Evolutionary conservation across 2,888 invertebrate genomes (phyloP).

Genomic region (Sinelater perroti): DNA sequence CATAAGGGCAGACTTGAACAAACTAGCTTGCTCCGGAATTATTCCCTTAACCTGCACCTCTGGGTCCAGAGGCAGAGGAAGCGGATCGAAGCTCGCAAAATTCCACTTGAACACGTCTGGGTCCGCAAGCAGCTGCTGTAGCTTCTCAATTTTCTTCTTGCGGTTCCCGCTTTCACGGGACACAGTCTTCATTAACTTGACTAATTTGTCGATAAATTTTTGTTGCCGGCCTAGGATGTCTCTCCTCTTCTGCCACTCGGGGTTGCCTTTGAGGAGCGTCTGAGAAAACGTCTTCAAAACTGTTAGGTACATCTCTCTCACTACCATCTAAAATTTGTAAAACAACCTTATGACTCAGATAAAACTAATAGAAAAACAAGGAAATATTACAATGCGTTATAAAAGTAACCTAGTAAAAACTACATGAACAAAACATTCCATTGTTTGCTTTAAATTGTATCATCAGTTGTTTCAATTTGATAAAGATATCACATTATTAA

Average conservation of each 20-base stretch:
- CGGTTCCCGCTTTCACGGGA: conserved; percentile 91
- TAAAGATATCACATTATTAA: too few relatives aligned
- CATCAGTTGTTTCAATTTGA: too few relatives aligned
- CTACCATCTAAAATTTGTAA: conserved; percentile 49
- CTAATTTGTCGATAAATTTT: conserved; percentile 89
- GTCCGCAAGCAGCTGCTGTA: conserved; percentile 85
- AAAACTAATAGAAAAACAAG: too few relatives aligned
- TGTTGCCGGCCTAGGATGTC: conserved; percentile 85
- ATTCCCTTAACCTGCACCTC: conserved; percentile 88
- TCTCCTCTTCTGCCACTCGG: conserved; percentile 77
- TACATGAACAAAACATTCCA: too few relatives aligned
- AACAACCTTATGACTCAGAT: too few relatives aligned
- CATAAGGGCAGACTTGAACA: conserved; percentile 97
- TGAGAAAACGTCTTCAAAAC: conserved; percentile 89
- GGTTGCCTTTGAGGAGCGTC: conserved; percentile 72
- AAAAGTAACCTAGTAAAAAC: too few relatives aligned
- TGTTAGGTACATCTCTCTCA: conserved; percentile 85
- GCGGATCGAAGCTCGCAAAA: conserved; percentile 89
- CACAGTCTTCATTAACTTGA: conserved; percentile 86
- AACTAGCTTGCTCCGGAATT: conserved; percentile 84
- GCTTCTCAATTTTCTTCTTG: conserved; percentile 88
- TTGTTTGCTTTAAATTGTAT: too few relatives aligned
- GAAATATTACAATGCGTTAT: too few relatives aligned
- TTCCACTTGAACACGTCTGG: conserved; percentile 84
- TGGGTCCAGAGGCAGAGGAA: conserved; percentile 95